Evolutionary conservation across 2,113 vertebrate genomes (phyloP).

Genomic region (Misgurnus mizolepis): DNA sequence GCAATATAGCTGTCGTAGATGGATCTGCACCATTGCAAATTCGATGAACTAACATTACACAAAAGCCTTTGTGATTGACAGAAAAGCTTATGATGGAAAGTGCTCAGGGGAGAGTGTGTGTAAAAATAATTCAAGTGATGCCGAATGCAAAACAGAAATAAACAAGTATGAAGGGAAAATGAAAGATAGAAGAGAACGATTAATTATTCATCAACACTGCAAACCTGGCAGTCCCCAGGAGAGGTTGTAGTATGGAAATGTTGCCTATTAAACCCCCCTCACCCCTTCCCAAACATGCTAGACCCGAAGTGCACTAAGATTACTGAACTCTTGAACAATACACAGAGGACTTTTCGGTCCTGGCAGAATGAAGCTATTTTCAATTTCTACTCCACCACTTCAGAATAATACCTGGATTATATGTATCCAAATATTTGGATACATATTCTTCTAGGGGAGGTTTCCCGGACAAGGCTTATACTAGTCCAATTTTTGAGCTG

Average conservation of each 20-base stretch:
- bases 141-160: background rate
- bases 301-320: background rate
- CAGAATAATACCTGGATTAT: background rate
- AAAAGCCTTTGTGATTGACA: conserved; percentile 13
- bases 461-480: too few species aligned
- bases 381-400: background rate
- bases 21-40: conserved; percentile 5
- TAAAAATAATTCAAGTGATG: background rate
- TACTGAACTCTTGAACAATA: background rate
- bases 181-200: conserved; percentile 6
- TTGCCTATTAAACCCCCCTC: background rate
- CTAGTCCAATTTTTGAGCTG: too few species aligned
- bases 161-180: background rate
- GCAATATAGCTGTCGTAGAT: background rate
- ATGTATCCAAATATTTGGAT: conserved; percentile 1
- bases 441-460: too few species aligned
- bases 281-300: background rate
- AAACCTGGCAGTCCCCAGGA: conserved; percentile 4
- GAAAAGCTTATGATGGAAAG: background rate
- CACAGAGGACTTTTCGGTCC: background rate
- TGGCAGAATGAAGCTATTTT: background rate
- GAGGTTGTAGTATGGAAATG: conserved; percentile 13
- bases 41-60: background rate
- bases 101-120: background rate
- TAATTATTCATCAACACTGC: conserved; percentile 28